These are phyloP conservation scores for Spongia lamella DNA, from an alignment of 37 sponge, comb jelly and placozoan genomes.

Conservation along the genomic window DNA sequence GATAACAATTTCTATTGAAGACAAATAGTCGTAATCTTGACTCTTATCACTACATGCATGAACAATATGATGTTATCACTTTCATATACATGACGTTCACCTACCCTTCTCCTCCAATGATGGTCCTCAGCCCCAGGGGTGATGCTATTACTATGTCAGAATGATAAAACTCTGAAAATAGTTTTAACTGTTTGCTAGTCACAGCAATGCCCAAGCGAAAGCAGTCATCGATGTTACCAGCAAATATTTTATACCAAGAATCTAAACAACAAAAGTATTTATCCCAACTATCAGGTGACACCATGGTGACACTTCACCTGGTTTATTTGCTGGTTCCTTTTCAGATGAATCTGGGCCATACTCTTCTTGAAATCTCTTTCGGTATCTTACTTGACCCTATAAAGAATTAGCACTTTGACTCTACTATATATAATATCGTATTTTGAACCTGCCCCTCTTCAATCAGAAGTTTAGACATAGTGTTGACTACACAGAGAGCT, in stretches of 20 bases:
- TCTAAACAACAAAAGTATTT: slow-evolving; percentile 8
- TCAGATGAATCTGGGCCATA: slow-evolving; percentile 33
- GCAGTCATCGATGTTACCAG: slow-evolving; percentile 95
- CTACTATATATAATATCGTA: not conserved
- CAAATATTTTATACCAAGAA: slow-evolving; percentile 72
- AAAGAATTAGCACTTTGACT: not conserved
- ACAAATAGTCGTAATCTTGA: slow-evolving; percentile 91
- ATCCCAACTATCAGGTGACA: no score
- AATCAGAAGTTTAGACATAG: slow-evolving; percentile 55
- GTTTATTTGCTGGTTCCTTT: slow-evolving; percentile 6
- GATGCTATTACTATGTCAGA: slow-evolving; percentile 96
- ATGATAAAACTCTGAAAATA: slow-evolving; percentile 88
- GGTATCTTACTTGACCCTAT: slow-evolving; percentile 76
- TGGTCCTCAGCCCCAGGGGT: slow-evolving; percentile 90
- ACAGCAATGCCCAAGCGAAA: slow-evolving; percentile 89
- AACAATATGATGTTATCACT: not conserved
- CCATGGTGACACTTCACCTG: slow-evolving; percentile 16
- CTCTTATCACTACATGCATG: slow-evolving; percentile 69
- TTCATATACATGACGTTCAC: not conserved
- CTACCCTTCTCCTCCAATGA: slow-evolving; percentile 84
- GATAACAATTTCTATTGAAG: slow-evolving; percentile 90
- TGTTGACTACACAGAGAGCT: slow-evolving; percentile 63
- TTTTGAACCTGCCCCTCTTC: not conserved
- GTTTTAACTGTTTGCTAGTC: slow-evolving; percentile 62
- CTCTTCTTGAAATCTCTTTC: slow-evolving; percentile 72